A percentile compares a stretch with the other conserved stretches of the same genome.
phyloP scores from a whole-genome alignment of 2,797 vertebrate genomes.

The Allobates femoralis region DNA sequence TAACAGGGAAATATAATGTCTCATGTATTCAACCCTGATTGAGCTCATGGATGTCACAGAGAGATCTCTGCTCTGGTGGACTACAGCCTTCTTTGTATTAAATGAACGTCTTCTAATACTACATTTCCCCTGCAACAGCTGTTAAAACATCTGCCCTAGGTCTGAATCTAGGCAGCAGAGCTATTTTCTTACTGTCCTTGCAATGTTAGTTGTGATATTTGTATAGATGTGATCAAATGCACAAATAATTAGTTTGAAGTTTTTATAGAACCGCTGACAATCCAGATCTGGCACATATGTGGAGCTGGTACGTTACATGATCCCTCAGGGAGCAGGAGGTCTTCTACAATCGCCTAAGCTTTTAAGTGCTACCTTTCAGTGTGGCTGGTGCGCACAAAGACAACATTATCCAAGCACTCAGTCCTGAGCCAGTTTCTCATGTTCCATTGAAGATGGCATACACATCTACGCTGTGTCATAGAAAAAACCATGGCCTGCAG shows the following conservation, averaged over 20 bases:
- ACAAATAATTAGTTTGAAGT: not conserved
- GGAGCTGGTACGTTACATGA: not conserved
- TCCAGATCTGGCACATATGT: not conserved
- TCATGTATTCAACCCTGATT: too few species aligned
- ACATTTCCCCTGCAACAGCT: too few species aligned
- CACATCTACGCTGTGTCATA: slow-evolving; percentile 28
- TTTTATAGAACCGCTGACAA: not conserved
- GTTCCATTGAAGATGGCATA: slow-evolving; percentile 22
- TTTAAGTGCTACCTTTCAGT: slow-evolving; percentile 8
- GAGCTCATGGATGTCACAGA: not conserved
- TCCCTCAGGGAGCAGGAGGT: not conserved
- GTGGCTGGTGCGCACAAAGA: slow-evolving; percentile 23
- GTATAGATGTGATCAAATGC: not conserved
- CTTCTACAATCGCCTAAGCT: not conserved
- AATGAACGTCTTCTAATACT: too few species aligned
- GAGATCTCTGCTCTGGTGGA: not conserved
- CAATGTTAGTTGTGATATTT: not conserved
- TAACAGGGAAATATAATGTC: too few species aligned
- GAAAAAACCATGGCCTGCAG: slow-evolving; percentile 14
- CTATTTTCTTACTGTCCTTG: too few species aligned
- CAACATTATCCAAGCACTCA: slow-evolving; percentile 30
- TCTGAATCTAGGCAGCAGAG: too few species aligned
- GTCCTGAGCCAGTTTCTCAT: slow-evolving; percentile 29
- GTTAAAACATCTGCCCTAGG: too few species aligned
- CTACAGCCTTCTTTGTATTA: too few species aligned